These are phyloP conservation scores for Germaria angustata DNA, from an alignment of 2,888 invertebrate species.

Conservation along the genomic window DNA sequence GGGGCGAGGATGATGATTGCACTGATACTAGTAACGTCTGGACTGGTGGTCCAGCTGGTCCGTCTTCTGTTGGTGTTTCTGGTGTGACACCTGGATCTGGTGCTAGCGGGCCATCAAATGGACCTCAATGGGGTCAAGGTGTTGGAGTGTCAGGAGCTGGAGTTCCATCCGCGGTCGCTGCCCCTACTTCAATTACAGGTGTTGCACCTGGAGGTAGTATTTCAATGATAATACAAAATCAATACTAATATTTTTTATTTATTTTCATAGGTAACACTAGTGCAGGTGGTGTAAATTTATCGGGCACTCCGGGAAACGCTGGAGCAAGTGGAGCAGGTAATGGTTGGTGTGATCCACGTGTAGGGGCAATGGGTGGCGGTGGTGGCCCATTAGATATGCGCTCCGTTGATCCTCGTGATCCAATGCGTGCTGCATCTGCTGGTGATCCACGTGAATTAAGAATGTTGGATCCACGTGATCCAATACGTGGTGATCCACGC, in stretches of 20 bases:
- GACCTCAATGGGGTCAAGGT: constrained; percentile 76
- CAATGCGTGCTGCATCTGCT: constrained; percentile 75
- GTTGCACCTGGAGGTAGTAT: constrained; percentile 70
- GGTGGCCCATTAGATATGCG: constrained; percentile 81
- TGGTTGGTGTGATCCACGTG: constrained; percentile 83
- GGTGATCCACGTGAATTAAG: constrained; percentile 79
- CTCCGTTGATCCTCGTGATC: constrained; percentile 81
- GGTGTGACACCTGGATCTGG: constrained; percentile 76
- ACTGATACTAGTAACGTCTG: constrained; percentile 92
- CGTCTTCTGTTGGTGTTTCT: constrained; percentile 79
- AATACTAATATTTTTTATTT: neutral
- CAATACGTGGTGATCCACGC: constrained; percentile 85
- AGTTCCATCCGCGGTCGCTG: constrained; percentile 69
- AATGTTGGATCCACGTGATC: constrained; percentile 81
- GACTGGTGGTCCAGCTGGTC: constrained; percentile 85
- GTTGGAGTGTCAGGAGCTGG: constrained; percentile 72
- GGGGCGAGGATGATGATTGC: constrained; percentile 95
- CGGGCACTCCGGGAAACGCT: constrained; percentile 63
- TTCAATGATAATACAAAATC: neutral
- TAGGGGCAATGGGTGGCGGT: constrained; percentile 74
- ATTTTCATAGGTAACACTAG: constrained; percentile 68
- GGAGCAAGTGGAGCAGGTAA: constrained; percentile 78
- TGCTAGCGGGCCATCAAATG: constrained; percentile 78
- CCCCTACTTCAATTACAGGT: constrained; percentile 66
- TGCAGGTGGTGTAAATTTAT: constrained; percentile 68